Evolutionary conservation across 2,888 invertebrate genomes (phyloP), one percentile per base, ranked within the genome.

Genomic region (Caenorhabditis japonica): DNA sequence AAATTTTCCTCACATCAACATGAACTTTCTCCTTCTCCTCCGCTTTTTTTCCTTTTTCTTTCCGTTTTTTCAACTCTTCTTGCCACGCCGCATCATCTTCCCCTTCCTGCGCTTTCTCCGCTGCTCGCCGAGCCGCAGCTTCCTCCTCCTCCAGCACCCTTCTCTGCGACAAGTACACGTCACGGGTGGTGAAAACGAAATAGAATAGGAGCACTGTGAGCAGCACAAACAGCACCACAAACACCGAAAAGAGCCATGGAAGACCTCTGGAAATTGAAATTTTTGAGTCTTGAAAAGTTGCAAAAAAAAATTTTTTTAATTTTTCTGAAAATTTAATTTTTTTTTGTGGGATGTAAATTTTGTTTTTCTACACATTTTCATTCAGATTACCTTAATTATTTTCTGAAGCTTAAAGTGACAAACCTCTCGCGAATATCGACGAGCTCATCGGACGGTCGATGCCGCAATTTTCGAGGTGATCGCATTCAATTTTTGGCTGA

Each of bases 241-340:
- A 71, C 7, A 76, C 78, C 4, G 76, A 61, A 15, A 72, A 61
- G 15, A 78, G 61, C 78, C 78, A 78, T n/a, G 76, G 75, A 19
- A 73, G 68, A 15, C 78, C 78, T 47, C 76, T 77, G 62, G 38
- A 41, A 59, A 13, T 43, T 15, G 3, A 8, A 15, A 15, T 8
- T 33, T 33, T 33, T 5, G 33, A 41, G 10, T 21, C 12, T 38
- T 41, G 21, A 19, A 10, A 7, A 12, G 3, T 34, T n/a, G 30
- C n/a, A 13, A n/a, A 15, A 5, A 4, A 15, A 34, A 51, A 51
- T 34, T 33, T 5, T 21, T 44, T 19, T 13, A 13, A 21, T 3
- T 12, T 21, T 38, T 36, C 47, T 58, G 49, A 51, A 70, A 58
- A 30, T 19, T 7, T 21, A 8, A n/a, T n/a, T n/a, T 17, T 10